Evolutionary conservation across 1,140 invertebrate genomes (phyloP), one percentile per base, ranked within the genome.

Genomic region (Cephus cinctus): DNA sequence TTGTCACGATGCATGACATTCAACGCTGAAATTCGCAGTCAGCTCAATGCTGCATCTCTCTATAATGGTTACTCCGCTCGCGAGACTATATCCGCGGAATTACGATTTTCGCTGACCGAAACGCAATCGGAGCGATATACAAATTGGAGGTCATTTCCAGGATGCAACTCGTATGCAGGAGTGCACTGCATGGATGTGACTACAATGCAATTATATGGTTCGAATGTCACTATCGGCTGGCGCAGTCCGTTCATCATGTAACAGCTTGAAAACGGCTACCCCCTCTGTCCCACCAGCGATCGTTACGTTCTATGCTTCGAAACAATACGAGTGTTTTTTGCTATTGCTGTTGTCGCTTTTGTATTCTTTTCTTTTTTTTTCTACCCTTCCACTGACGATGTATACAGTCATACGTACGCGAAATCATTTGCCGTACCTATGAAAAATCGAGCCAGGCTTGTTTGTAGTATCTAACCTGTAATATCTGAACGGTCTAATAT

Each of bases 221-320:
- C 32, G 42, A 52, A 56, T 46, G 63, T 65, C 63, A 61, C 35
- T 56, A 61, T 63, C 55, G 57, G 61, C 57, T 35, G 63, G 50
- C 19, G 50, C 55, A 46, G 22, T 52, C 34, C 52, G 55, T 66
- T 62, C 55, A 59, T 66, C 59, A 63, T 62, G 63, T 55, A 66
- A 62, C 63, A 66, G 63, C 63, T 66, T 61, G 61, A 43, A 52
- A 53, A 60, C 48, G 46, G 47, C 43, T 31, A 31, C 23, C 8
- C 15, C 22, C 12, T 27, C 23, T 40, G 20, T 47, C 35, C n/a
- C 36, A 6, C 34, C 9, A 8, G 15, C 18, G 9, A 21, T 25
- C 32, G 38, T 19, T 38, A 49, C 27, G 42, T 46, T 34, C 21
- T 32, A 35, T 32, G 21, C 42, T 22, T 38, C 43, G 38, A 52